Conservation (phyloP, 2,797 vertebrate genomes). For the Rhynchonycteris naso region DNA sequence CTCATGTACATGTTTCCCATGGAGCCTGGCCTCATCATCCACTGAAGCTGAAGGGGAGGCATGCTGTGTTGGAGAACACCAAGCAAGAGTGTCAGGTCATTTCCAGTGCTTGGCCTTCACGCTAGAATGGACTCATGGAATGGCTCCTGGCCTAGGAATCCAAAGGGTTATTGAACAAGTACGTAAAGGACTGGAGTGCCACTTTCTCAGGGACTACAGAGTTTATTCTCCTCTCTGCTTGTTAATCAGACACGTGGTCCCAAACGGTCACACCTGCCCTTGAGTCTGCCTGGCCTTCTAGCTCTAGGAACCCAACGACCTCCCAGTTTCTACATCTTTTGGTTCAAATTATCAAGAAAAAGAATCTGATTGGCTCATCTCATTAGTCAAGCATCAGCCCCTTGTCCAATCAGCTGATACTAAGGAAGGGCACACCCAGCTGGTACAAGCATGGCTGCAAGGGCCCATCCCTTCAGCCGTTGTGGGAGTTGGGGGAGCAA, state of each 20-base stretch:
- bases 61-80: neutral
- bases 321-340: neutral
- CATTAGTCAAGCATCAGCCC: neutral
- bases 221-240: neutral
- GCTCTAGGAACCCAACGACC: neutral
- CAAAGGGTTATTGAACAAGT: neutral
- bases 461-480: neutral
- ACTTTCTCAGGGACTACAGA: neutral
- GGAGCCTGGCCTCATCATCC: neutral
- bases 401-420: neutral
- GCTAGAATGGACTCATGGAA: neutral
- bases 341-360: neutral
- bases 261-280: neutral
- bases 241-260: neutral
- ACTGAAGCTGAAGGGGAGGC: neutral
- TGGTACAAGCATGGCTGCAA: no score
- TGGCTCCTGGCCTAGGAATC: neutral
- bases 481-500: rapidly evolving
- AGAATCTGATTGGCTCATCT: neutral
- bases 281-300: neutral
- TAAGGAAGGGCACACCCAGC: neutral
- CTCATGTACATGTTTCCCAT: neutral
- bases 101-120: neutral
- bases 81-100: neutral
- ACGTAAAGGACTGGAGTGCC: neutral